Conservation (phyloP, 2,797 vertebrate genomes). For the Urocyon cinereoargenteus region DNA sequence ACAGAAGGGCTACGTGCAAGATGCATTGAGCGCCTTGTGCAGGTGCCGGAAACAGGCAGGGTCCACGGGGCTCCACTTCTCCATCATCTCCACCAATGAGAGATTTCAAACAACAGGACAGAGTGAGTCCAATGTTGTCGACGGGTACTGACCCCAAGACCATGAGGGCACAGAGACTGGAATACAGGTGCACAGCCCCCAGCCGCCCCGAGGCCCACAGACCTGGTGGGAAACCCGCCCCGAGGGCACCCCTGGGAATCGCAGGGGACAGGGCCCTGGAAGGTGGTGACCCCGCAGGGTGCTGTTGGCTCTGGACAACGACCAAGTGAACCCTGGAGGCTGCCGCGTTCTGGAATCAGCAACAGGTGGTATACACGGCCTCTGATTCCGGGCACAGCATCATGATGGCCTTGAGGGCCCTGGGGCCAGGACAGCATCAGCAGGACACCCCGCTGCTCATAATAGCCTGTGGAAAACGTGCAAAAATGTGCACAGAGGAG, state of each 20-base stretch:
- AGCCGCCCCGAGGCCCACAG: not conserved
- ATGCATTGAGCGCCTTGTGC: too few relatives aligned
- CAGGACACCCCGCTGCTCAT: accelerated
- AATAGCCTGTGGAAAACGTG: not conserved
- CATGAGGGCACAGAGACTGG: not conserved
- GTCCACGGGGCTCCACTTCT: not conserved
- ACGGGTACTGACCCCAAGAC: not conserved
- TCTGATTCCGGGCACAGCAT: too few relatives aligned
- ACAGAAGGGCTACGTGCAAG: too few relatives aligned
- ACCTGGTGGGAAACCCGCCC: accelerated
- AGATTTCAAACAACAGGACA: not conserved
- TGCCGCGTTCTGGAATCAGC: too few relatives aligned
- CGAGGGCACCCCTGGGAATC: too few relatives aligned
- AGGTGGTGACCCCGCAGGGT: too few relatives aligned
- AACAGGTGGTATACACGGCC: not conserved
- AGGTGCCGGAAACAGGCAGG: too few relatives aligned
- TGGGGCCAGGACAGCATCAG: not conserved
- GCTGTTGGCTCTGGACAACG: too few relatives aligned
- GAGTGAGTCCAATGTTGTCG: too few relatives aligned
- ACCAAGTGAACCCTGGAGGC: too few relatives aligned
- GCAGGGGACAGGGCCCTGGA: accelerated
- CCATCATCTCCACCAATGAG: not conserved
- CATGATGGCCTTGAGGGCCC: not conserved
- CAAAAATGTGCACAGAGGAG: not conserved
- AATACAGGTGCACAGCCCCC: not conserved